phyloP scores from a whole-genome alignment of 1,140 invertebrate species.

The Sarcophaga bullata region DNA sequence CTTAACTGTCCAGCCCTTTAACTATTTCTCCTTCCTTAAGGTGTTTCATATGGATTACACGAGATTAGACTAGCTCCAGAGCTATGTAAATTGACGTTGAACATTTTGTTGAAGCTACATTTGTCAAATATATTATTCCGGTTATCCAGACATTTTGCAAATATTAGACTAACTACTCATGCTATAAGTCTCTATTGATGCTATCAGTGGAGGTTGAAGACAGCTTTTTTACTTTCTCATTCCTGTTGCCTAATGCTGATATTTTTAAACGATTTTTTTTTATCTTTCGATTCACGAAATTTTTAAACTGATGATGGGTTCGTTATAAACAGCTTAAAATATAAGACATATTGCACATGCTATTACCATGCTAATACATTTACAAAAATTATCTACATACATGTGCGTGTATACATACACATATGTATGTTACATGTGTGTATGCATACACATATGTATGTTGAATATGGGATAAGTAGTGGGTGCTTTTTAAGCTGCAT shows the following conservation, averaged over 20 bases:
- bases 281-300: background rate
- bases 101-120: too few species aligned
- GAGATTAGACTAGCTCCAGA: too few species aligned
- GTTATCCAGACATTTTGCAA: too few species aligned
- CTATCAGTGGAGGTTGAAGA: conserved; percentile 20
- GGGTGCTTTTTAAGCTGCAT: too few species aligned
- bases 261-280: conserved; percentile 1
- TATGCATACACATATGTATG: too few species aligned
- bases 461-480: too few species aligned
- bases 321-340: conserved; percentile 10
- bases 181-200: background rate
- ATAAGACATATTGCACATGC: background rate
- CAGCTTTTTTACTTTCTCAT: conserved; percentile 1
- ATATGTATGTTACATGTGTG: too few species aligned
- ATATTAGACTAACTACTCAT: conserved; percentile 32
- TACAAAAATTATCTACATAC: background rate
- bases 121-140: too few species aligned
- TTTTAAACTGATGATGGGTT: conserved; percentile 9
- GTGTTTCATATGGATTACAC: too few species aligned
- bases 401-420: background rate
- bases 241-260: conserved; percentile 33
- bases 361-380: background rate
- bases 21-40: too few species aligned
- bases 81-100: too few species aligned
- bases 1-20: too few species aligned